These are phyloP conservation scores for Mesoligia furuncula DNA, from an alignment of 2,888 invertebrate species.

Conservation along the genomic window DNA sequence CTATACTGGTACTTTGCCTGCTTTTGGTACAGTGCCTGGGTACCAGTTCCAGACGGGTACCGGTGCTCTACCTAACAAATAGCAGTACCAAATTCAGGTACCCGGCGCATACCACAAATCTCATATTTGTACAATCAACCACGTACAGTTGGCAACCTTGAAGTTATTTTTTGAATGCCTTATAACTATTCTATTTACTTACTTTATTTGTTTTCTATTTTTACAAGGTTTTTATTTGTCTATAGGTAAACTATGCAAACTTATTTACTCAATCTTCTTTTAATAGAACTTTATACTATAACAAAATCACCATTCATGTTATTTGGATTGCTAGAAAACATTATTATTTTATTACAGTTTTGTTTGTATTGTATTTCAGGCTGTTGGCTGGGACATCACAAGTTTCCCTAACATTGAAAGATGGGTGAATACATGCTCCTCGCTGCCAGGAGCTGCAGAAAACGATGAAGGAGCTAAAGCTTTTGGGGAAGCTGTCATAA, in stretches of 20 bases:
- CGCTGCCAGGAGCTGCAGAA: conserved; percentile 90
- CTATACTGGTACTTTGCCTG: neutral
- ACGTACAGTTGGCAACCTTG: too few relatives aligned
- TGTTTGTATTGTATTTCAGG: conserved; percentile 76
- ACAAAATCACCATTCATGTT: neutral
- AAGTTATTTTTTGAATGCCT: too few relatives aligned
- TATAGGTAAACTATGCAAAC: neutral
- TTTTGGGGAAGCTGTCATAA: conserved; percentile 90
- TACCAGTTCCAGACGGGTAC: too few relatives aligned
- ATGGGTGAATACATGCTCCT: conserved; percentile 91
- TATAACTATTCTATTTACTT: too few relatives aligned
- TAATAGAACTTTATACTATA: neutral
- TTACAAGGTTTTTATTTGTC: neutral
- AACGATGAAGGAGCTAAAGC: conserved; percentile 91
- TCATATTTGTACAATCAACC: too few relatives aligned
- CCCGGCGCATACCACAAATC: too few relatives aligned
- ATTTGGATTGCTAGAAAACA: neutral
- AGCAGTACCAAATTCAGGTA: too few relatives aligned
- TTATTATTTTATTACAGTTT: neutral
- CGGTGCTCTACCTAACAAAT: neutral
- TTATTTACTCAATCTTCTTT: neutral
- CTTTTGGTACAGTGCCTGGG: too few relatives aligned
- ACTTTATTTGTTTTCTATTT: too few relatives aligned
- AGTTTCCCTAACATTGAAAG: conserved; percentile 90
- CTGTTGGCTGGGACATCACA: conserved; percentile 90